A percentile compares a stretch with the other conserved stretches of the same genome.
phyloP scores from a whole-genome alignment of 1,140 invertebrate genomes.

The Drosophila pruinosa region DNA sequence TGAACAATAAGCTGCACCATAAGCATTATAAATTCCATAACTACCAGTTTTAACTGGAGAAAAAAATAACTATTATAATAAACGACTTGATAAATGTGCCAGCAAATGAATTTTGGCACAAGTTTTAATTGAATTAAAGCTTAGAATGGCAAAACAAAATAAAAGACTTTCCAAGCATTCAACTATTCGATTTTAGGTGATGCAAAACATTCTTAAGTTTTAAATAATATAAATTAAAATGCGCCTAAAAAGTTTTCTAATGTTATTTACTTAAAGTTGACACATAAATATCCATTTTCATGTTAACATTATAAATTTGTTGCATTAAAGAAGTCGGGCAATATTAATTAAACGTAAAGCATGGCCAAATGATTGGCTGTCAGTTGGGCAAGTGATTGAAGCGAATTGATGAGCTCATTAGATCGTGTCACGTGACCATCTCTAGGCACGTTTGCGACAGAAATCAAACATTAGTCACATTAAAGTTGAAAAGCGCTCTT shows the following conservation, averaged over 20 bases:
- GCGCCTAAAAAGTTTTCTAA: not conserved
- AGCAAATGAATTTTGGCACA: not conserved
- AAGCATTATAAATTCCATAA: too few species aligned
- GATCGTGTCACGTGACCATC: not conserved
- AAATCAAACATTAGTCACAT: conserved; percentile 15
- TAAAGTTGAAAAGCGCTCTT: conserved; percentile 58
- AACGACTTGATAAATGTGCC: not conserved
- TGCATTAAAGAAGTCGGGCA: not conserved
- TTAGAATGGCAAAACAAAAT: not conserved
- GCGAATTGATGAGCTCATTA: not conserved
- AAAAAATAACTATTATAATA: not conserved
- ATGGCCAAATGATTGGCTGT: not conserved
- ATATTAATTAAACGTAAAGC: not conserved
- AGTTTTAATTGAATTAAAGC: not conserved
- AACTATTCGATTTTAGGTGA: conserved; percentile 1
- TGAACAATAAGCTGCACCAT: too few species aligned
- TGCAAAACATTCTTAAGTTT: not conserved
- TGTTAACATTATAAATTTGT: not conserved
- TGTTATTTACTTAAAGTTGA: conserved; percentile 1
- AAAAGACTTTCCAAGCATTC: not conserved
- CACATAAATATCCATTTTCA: not conserved
- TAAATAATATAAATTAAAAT: conserved; percentile 1
- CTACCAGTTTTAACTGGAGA: not conserved
- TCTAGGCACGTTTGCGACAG: not conserved
- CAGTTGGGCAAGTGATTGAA: not conserved